phyloP scores from a whole-genome alignment of 1,140 invertebrate genomes.

The Neodiprion pinetum region DNA sequence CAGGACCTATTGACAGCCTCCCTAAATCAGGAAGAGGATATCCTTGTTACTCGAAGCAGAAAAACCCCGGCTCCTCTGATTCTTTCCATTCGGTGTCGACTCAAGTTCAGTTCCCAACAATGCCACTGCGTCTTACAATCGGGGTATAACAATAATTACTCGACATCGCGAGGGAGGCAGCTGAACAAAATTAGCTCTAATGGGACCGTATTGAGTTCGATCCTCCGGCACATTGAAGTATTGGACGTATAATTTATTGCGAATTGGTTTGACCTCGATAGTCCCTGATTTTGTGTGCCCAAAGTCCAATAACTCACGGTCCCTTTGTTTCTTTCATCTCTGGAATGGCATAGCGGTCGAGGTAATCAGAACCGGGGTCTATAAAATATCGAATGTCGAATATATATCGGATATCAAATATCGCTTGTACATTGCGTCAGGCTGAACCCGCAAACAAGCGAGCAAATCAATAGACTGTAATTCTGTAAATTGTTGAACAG shows the following conservation, averaged over 20 bases:
- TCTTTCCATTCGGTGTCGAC: neutral
- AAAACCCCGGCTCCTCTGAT: neutral
- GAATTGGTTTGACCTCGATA: no score
- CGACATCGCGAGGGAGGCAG: neutral
- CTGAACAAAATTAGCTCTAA: neutral
- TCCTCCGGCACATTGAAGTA: no score
- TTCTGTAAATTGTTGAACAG: neutral
- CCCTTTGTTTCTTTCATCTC: no score
- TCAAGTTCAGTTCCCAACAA: no score
- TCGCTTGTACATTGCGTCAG: neutral
- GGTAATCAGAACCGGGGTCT: neutral
- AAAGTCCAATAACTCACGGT: no score
- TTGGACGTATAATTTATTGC: no score
- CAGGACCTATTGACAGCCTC: constrained; percentile 13
- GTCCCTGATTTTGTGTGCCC: no score
- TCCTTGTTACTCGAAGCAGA: constrained; percentile 1
- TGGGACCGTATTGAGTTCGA: no score
- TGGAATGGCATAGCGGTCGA: neutral
- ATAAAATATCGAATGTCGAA: constrained; percentile 1
- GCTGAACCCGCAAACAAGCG: neutral
- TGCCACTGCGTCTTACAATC: no score
- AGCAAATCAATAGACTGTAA: neutral
- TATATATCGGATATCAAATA: neutral
- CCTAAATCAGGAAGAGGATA: constrained; percentile 17
- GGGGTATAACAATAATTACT: neutral